A percentile compares a stretch with the other conserved stretches of the same genome.
Conservation (phyloP, 2,113 vertebrate genomes). For the Chaetodon trifascialis region DNA sequence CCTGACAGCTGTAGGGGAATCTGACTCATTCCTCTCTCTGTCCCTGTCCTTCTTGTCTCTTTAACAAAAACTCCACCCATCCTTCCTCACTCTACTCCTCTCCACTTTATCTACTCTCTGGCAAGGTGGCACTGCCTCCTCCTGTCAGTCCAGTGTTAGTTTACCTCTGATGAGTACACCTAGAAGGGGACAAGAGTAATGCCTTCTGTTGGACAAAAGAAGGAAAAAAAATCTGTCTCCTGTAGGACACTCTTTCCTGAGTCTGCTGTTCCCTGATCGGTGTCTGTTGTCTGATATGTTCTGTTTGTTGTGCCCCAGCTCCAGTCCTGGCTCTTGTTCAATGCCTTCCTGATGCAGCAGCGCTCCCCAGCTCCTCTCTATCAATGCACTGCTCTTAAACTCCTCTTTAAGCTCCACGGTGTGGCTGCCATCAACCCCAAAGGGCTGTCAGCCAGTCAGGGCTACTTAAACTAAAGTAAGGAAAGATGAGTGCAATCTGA, state of each 20-base stretch:
- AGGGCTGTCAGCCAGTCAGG: conserved; percentile 56
- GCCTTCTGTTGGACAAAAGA: conserved; percentile 41
- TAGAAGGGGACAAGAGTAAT: conserved; percentile 32
- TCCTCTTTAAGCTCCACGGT: conserved; percentile 42
- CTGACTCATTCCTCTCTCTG: conserved; percentile 64
- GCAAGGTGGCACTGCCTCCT: conserved; percentile 25
- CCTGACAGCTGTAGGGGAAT: conserved; percentile 76
- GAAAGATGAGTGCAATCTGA: conserved; percentile 56
- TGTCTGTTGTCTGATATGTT: conserved; percentile 43
- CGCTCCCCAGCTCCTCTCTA: conserved; percentile 48
- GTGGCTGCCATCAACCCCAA: conserved; percentile 67
- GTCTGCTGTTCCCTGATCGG: conserved; percentile 41
- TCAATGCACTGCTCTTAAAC: conserved; percentile 48
- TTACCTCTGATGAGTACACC: conserved; percentile 36
- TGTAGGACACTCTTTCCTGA: conserved; percentile 15
- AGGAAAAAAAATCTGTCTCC: conserved; percentile 5
- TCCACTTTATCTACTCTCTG: conserved; percentile 39
- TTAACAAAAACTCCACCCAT: conserved; percentile 40
- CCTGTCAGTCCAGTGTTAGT: conserved; percentile 29
- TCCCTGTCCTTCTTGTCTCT: conserved; percentile 52
- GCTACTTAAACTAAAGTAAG: conserved; percentile 60
- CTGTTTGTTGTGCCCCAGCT: conserved; percentile 35
- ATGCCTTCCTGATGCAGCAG: conserved; percentile 60
- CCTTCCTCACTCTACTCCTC: conserved; percentile 13
- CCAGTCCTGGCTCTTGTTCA: conserved; percentile 43